phyloP scores from a whole-genome alignment of 2,888 invertebrate genomes.

The Nemotelus nigrinus region DNA sequence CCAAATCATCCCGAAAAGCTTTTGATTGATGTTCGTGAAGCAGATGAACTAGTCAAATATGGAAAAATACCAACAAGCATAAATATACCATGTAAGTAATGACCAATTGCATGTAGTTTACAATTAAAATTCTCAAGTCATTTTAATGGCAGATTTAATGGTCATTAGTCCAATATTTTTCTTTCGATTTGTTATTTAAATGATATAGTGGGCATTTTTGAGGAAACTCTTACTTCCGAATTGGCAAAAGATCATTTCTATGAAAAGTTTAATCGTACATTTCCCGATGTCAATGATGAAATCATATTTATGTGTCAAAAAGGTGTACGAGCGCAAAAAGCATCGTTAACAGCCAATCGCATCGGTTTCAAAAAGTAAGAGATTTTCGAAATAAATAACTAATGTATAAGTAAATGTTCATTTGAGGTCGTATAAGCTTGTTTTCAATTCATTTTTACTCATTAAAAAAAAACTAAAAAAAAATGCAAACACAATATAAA shows the following conservation, averaged over 20 bases:
- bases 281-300: slow-evolving; percentile 13
- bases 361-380: slow-evolving; percentile 72
- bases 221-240: slow-evolving; percentile 32
- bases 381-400: neutral
- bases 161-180: neutral
- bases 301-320: slow-evolving; percentile 73
- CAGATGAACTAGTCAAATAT: slow-evolving; percentile 74
- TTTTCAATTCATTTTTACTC: neutral
- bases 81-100: slow-evolving; percentile 76
- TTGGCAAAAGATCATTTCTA: slow-evolving; percentile 14
- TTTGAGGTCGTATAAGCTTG: neutral
- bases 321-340: slow-evolving; percentile 71
- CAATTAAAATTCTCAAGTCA: no score
- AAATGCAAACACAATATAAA: neutral
- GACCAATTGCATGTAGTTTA: neutral
- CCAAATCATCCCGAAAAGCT: slow-evolving; percentile 66
- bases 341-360: slow-evolving; percentile 68
- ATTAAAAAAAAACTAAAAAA: neutral
- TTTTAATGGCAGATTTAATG: no score
- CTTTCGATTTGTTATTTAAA: neutral
- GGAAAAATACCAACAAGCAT: slow-evolving; percentile 79
- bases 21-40: slow-evolving; percentile 83
- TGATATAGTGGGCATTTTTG: slow-evolving; percentile 13
- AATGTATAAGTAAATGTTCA: neutral
- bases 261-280: slow-evolving; percentile 9